These are phyloP conservation scores for Phainopepla nitens DNA, from an alignment of 2,113 vertebrate genomes.

Conservation along the genomic window DNA sequence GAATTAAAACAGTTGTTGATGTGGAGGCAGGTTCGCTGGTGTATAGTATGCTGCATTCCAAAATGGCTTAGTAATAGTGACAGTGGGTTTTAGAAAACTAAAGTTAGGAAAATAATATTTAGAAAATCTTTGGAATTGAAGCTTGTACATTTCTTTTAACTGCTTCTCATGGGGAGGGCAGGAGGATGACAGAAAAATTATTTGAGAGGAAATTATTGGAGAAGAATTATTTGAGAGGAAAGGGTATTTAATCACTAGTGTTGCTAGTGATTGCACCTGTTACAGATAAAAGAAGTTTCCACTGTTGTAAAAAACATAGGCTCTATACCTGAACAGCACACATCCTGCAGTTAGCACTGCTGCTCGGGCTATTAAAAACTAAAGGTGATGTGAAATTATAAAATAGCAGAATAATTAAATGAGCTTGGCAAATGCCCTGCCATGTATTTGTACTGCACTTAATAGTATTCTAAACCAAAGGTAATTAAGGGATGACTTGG, in stretches of 20 bases:
- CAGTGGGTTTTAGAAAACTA: not conserved
- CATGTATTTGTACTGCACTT: not conserved
- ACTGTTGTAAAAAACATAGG: not conserved
- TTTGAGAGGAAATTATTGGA: not conserved
- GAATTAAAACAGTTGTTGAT: not conserved
- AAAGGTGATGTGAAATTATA: not conserved
- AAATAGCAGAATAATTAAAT: not conserved
- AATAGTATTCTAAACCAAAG: not conserved
- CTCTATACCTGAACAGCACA: not conserved
- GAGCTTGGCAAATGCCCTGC: not conserved
- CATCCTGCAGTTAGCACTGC: not conserved
- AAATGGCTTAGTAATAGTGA: not conserved
- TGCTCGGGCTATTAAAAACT: not conserved
- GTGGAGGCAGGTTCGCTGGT: not conserved
- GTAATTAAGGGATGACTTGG: not conserved
- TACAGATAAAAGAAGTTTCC: not conserved
- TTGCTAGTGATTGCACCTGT: not conserved
- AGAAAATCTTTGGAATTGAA: not conserved
- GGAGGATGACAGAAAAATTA: not conserved
- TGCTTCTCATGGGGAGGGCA: not conserved
- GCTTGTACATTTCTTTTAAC: not conserved
- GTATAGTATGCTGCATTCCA: not conserved
- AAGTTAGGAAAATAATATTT: not conserved
- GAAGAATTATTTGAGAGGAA: not conserved
- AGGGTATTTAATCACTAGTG: not conserved